phyloP scores from a whole-genome alignment of 2,113 vertebrate species.

The Bufo bufo region DNA sequence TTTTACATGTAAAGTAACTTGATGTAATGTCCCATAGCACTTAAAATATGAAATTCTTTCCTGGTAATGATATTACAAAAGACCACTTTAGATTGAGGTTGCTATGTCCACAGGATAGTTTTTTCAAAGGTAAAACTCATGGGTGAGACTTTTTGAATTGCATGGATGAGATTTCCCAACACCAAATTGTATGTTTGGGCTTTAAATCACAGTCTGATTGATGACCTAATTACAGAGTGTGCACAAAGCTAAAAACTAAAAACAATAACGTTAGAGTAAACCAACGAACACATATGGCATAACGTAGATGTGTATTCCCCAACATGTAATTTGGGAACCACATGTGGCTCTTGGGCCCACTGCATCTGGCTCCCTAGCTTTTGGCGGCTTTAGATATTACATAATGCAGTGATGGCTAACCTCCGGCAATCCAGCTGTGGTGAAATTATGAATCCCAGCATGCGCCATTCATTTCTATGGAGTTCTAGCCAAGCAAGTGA shows the following conservation, averaged over 20 bases:
- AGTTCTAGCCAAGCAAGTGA: too few species aligned
- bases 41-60: not conserved
- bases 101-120: not conserved
- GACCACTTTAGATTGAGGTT: not conserved
- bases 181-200: not conserved
- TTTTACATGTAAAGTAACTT: not conserved
- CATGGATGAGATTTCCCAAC: not conserved
- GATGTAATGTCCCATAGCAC: not conserved
- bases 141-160: not conserved
- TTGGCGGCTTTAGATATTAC: too few species aligned
- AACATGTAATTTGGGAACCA: not conserved
- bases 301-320: not conserved
- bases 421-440: too few species aligned
- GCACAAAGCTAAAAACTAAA: not conserved
- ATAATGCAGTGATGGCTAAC: too few species aligned
- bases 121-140: not conserved
- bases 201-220: not conserved
- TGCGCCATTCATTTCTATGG: too few species aligned
- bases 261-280: not conserved
- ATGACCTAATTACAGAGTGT: not conserved
- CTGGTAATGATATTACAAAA: not conserved
- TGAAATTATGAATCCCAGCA: too few species aligned
- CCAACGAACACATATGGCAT: not conserved
- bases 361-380: not conserved
- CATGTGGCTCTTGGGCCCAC: not conserved